These are phyloP conservation scores for Okamejei kenojei DNA, from an alignment of 2,797 vertebrate genomes.

Conservation along the genomic window DNA sequence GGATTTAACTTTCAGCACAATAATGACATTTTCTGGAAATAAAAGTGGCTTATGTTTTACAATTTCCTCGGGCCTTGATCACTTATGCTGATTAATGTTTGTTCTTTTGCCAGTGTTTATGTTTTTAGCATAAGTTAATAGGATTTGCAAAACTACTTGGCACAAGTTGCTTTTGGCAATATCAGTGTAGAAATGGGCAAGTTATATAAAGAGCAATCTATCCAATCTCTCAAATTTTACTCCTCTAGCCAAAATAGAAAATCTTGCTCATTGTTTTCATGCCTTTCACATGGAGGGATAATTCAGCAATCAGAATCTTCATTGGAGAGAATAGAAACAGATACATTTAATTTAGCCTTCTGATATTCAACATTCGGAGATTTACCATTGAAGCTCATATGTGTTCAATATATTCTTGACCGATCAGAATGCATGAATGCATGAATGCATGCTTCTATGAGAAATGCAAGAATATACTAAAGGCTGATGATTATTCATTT, in stretches of 20 bases:
- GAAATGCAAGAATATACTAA: not conserved
- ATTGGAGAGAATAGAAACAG: not conserved
- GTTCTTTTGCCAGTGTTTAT: not conserved
- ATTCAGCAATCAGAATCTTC: not conserved
- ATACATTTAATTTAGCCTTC: not conserved
- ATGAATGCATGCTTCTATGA: not conserved
- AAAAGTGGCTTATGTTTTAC: not conserved
- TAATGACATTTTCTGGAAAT: not conserved
- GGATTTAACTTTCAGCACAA: not conserved
- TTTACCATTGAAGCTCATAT: not conserved
- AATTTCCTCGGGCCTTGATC: not conserved
- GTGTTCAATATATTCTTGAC: not conserved
- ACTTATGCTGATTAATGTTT: not conserved
- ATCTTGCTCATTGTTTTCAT: not conserved
- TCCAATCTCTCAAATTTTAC: not conserved
- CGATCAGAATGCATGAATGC: no score
- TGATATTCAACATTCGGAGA: not conserved
- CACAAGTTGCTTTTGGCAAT: not conserved
- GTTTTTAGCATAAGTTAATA: not conserved
- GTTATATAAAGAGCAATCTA: not conserved
- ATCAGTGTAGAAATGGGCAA: not conserved
- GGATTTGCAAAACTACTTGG: not conserved
- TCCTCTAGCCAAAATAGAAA: not conserved
- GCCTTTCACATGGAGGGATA: not conserved
- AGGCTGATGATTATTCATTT: not conserved